These are phyloP conservation scores for Lacerta agilis DNA, from an alignment of 2,797 vertebrate species.

Conservation along the genomic window DNA sequence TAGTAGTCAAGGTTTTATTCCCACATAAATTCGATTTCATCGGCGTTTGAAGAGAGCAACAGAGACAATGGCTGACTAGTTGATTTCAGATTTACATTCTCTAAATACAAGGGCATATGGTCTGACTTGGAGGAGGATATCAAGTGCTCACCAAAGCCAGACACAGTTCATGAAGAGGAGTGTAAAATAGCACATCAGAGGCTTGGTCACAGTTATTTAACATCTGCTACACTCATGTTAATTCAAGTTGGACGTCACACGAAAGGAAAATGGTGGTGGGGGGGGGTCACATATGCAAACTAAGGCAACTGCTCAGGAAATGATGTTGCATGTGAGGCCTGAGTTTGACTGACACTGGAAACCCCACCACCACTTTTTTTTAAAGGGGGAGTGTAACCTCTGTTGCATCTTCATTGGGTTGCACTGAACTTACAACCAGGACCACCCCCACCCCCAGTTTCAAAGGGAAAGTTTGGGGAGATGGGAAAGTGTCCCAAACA, in stretches of 20 bases:
- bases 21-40: constrained; percentile 38
- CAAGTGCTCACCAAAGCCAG: constrained; percentile 63
- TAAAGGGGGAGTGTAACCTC: neutral
- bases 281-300: constrained; percentile 50
- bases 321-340: constrained; percentile 30
- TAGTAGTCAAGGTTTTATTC: constrained; percentile 58
- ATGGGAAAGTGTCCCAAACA: too few relatives aligned
- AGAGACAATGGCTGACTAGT: constrained; percentile 51
- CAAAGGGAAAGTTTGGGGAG: neutral
- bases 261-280: constrained; percentile 51
- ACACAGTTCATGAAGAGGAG: constrained; percentile 74
- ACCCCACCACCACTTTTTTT: neutral
- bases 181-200: constrained; percentile 76
- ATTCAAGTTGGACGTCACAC: constrained; percentile 67
- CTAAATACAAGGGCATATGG: constrained; percentile 75
- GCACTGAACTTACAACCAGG: neutral
- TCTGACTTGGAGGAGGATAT: constrained; percentile 62
- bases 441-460: too few relatives aligned
- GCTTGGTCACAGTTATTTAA: constrained; percentile 72
- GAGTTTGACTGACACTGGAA: constrained; percentile 36
- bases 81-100: constrained; percentile 68
- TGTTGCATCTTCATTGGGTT: neutral
- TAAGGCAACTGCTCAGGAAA: constrained; percentile 64
- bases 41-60: constrained; percentile 54
- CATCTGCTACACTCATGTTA: constrained; percentile 78